A percentile compares a stretch with the other conserved stretches of the same genome.
Conservation (phyloP, 2,888 invertebrate species). For the Clistopyga incitator region DNA sequence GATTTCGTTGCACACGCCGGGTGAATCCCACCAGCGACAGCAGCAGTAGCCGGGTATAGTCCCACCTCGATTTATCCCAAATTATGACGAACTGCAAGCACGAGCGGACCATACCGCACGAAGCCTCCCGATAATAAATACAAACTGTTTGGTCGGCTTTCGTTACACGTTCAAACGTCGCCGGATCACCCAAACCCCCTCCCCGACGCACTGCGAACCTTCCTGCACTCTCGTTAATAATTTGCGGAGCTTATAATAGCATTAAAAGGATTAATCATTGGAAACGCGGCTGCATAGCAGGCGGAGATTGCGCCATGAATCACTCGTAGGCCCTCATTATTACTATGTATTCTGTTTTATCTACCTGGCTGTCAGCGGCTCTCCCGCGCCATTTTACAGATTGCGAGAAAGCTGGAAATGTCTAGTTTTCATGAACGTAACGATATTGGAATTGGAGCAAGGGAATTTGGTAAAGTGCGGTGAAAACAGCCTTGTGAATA, state of each 20-base stretch:
- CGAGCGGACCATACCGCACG: constrained; percentile 24
- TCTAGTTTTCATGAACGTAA: not conserved
- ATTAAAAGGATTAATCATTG: constrained; percentile 48
- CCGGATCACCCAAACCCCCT: not conserved
- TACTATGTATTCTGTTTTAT: not conserved
- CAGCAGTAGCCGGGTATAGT: constrained; percentile 32
- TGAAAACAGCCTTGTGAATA: constrained; percentile 9
- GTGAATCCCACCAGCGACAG: constrained; percentile 36
- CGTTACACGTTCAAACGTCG: constrained; percentile 20
- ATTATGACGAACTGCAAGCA: constrained; percentile 78
- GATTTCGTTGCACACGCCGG: constrained; percentile 42
- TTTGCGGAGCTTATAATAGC: constrained; percentile 49
- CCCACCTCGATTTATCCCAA: constrained; percentile 78
- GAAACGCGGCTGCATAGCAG: not conserved
- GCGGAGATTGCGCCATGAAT: constrained; percentile 40
- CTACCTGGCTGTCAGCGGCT: not conserved
- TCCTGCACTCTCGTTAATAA: constrained; percentile 51
- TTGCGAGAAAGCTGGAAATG: not conserved
- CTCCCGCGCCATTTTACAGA: not conserved
- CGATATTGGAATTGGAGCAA: not conserved
- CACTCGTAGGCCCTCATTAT: constrained; percentile 15
- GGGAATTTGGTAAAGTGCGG: constrained; percentile 3
- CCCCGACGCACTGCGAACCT: constrained; percentile 8
- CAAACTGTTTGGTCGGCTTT: constrained; percentile 55
- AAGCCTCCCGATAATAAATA: constrained; percentile 66